These are phyloP conservation scores for Speoplatyrhinus poulsoni DNA, from an alignment of 2,113 vertebrate species.

Conservation along the genomic window DNA sequence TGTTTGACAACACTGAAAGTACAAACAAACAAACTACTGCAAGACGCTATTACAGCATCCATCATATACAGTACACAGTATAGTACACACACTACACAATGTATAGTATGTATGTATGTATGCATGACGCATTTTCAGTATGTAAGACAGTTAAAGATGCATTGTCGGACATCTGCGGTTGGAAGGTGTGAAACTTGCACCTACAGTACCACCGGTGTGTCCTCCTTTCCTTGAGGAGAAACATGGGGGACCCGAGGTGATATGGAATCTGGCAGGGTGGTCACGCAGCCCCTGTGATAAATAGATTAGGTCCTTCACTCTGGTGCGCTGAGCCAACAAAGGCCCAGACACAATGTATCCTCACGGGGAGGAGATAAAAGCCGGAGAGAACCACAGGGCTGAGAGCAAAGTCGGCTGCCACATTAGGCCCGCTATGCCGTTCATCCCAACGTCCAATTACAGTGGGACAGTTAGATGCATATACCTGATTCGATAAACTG, in stretches of 20 bases:
- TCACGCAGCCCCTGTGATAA: conserved; percentile 73
- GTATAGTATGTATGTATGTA: too few relatives aligned
- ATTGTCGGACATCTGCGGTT: conserved; percentile 24
- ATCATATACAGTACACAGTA: neutral
- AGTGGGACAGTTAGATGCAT: conserved; percentile 54
- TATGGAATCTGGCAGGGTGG: conserved; percentile 69
- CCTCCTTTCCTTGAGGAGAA: conserved; percentile 54
- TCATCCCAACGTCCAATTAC: conserved; percentile 74
- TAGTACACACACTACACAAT: too few relatives aligned
- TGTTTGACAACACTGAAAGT: neutral
- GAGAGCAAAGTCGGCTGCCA: conserved; percentile 66
- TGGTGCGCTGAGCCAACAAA: conserved; percentile 66
- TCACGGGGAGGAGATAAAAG: conserved; percentile 73
- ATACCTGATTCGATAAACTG: conserved; percentile 32
- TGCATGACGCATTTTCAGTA: too few relatives aligned
- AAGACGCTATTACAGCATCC: neutral
- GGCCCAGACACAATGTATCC: conserved; percentile 67
- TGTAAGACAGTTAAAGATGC: too few relatives aligned
- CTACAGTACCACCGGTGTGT: conserved; percentile 54
- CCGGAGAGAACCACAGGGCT: conserved; percentile 61
- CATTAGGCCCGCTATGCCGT: conserved; percentile 67
- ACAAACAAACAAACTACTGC: neutral
- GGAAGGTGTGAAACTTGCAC: conserved; percentile 69
- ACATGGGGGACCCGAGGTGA: conserved; percentile 58
- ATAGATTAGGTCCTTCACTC: conserved; percentile 76